A percentile compares a stretch with the other conserved stretches of the same genome.
Conservation (phyloP, 2,888 invertebrate genomes). For the Cinara cedri region DNA sequence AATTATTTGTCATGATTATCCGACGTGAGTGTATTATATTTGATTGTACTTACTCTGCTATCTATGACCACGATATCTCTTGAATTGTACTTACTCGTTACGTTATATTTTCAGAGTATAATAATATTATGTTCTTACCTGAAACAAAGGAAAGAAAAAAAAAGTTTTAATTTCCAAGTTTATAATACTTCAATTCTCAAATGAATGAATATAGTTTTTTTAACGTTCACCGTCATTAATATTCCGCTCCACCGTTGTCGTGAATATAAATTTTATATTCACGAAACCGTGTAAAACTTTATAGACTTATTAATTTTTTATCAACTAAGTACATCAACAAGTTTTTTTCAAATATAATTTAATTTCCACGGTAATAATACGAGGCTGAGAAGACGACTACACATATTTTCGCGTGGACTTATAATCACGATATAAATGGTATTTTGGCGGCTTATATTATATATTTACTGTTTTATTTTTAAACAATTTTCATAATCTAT, state of each 20-base stretch:
- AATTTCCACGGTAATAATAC: background rate
- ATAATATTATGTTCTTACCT: background rate
- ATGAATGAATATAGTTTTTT: no score
- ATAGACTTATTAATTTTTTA: background rate
- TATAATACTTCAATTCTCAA: no score
- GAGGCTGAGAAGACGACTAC: background rate
- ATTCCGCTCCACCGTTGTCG: no score
- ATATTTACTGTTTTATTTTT: slow-evolving; percentile 12
- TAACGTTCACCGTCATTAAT: background rate
- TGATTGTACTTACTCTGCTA: background rate
- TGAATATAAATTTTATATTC: no score
- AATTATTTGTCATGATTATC: no score
- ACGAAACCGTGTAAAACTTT: background rate
- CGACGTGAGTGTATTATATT: background rate
- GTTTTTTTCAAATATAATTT: slow-evolving; percentile 1
- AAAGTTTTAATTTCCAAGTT: background rate
- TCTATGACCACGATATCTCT: no score
- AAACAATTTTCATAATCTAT: slow-evolving; percentile 5
- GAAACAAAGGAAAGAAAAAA: background rate
- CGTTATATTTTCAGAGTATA: background rate
- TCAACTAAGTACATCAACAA: background rate
- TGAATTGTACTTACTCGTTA: background rate
- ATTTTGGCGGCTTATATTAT: background rate
- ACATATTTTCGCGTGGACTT: background rate
- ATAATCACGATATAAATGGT: no score